Conservation (phyloP, 2,888 invertebrate genomes). For the Cerastis leucographa region DNA sequence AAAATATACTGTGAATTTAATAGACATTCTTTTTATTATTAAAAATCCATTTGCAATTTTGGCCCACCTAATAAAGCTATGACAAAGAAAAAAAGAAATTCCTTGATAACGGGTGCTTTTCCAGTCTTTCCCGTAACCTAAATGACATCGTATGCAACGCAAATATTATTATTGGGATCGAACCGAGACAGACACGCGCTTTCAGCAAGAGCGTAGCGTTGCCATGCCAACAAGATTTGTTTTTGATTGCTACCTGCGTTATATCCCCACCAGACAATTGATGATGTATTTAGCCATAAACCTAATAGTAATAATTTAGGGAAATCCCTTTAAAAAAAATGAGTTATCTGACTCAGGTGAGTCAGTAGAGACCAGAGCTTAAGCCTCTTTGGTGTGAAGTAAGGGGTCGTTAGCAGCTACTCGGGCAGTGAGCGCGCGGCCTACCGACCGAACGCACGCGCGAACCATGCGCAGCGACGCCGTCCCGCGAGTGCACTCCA, state of each 20-base stretch:
- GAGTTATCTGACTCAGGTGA: slow-evolving; percentile 35
- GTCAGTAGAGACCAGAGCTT: slow-evolving; percentile 55
- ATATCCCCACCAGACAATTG: not conserved
- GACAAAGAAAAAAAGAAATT: not conserved
- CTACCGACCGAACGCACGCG: slow-evolving; percentile 80
- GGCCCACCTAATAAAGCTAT: too few relatives aligned
- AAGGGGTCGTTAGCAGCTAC: slow-evolving; percentile 59
- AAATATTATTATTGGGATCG: not conserved
- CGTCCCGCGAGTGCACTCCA: slow-evolving; percentile 83
- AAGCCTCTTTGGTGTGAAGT: slow-evolving; percentile 41
- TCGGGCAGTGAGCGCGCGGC: slow-evolving; percentile 83
- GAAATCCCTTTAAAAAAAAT: slow-evolving; percentile 34
- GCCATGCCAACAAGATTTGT: not conserved
- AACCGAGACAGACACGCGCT: not conserved
- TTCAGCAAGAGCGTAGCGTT: slow-evolving; percentile 1
- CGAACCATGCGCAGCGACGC: slow-evolving; percentile 81
- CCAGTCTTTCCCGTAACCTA: not conserved
- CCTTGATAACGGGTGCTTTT: not conserved
- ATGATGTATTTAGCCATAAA: not conserved
- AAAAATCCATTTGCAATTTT: not conserved
- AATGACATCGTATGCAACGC: not conserved
- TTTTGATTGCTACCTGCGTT: not conserved
- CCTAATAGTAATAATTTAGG: slow-evolving; percentile 16
- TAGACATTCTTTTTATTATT: not conserved
- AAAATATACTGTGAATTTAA: slow-evolving; percentile 32